A percentile compares a stretch with the other conserved stretches of the same genome.
These are phyloP conservation scores for Cyrtonyx montezumae DNA, from an alignment of 2,113 vertebrate genomes.

Conservation along the genomic window DNA sequence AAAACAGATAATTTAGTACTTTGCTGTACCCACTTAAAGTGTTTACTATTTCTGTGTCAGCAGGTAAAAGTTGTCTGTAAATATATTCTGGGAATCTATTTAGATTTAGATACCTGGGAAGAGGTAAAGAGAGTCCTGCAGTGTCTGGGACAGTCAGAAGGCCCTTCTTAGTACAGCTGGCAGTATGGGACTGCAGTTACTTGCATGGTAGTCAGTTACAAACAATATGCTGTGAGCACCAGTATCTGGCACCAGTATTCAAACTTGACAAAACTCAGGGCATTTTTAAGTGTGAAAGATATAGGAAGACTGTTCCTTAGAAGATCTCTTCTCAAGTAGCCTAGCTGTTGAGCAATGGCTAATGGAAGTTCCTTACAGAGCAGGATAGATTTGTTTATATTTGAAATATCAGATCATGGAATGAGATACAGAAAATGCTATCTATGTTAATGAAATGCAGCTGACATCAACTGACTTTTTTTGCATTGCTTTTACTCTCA, in stretches of 20 bases:
- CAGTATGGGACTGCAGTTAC: neutral
- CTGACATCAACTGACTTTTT: neutral
- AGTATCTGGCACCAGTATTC: neutral
- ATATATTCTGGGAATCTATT: neutral
- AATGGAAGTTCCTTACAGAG: conserved; percentile 1
- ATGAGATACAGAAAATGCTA: conserved; percentile 33
- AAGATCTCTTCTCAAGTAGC: neutral
- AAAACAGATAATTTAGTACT: neutral
- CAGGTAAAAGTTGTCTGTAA: neutral
- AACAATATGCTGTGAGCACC: neutral
- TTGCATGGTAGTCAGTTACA: neutral
- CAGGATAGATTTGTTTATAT: conserved; percentile 4
- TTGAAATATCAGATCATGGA: conserved; percentile 39
- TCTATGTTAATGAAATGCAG: conserved; percentile 42
- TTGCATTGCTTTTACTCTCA: neutral
- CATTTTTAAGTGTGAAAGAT: neutral
- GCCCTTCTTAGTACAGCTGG: neutral
- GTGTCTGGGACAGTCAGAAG: neutral
- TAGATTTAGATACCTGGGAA: too few relatives aligned
- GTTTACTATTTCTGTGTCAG: neutral
- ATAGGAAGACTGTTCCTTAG: neutral
- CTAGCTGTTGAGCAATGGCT: conserved; percentile 11
- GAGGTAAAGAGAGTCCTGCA: neutral
- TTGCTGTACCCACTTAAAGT: conserved; percentile 4
- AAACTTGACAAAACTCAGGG: neutral